Base-by-base conservation (phyloP, 2,113 vertebrate genomes). In the Sapajus apella region DNA sequence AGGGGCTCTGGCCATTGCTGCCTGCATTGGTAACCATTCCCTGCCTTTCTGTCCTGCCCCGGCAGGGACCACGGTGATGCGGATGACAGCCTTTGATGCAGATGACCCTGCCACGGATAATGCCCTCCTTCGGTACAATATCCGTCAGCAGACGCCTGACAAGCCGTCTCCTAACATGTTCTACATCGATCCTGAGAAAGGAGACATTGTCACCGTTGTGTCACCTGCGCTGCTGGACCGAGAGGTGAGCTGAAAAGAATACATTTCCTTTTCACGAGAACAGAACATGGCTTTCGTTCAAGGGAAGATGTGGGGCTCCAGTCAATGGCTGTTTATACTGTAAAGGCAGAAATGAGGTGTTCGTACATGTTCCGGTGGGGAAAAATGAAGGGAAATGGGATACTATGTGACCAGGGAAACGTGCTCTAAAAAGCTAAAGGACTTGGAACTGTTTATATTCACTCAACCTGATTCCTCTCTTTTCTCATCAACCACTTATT, bases 111-210 rank as follows among this genome's bases (percentile, higher is more conserved):
- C 98, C 93, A 99, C 99, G 0, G 99, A 99, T 81, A 99, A 99
- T 3, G 99, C 99, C 0, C 99, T 99, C 0, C 98, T 99, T 96
- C 98, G 99, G 9, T 99, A 99, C 97, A 99, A 99, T 97, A 99
- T 99, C 95, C 98, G 99, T 35, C 99, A 99, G 37, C 99, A 99
- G 98, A 99, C 99, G 0, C 99, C 99, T 10, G 99, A 99, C 98
- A 99, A 99, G 96, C 99, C 99, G 0, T 99, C 99, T 3, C 99
- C 99, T 14, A 99, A 99, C 98, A 99, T 99, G 99, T 99, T 99
- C 99, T 99, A 99, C 98, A 99, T 99, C 43, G 99, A 99, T 66
- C 99, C 99, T 0, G 99, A 99, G 58, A 99, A 99, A 96, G 99
- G 99, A 80, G 99, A 99, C 98, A 99, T 99, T 0, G 99, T 99